Conservation (phyloP, 2,113 vertebrate genomes). For the Microtus ochrogaster region DNA sequence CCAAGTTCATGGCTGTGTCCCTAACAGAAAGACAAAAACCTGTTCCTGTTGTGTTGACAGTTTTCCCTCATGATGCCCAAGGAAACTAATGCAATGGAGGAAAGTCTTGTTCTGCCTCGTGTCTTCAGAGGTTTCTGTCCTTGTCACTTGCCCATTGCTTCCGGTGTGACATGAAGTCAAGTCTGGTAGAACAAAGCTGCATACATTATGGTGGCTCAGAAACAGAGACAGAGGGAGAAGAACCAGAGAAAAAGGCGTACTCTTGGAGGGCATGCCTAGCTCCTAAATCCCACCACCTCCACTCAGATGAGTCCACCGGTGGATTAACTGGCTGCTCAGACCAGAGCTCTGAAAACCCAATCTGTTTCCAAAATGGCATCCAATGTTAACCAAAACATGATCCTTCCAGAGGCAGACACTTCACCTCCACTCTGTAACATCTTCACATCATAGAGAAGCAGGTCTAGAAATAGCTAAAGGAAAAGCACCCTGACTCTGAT, state of each 20-base stretch:
- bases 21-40: not conserved
- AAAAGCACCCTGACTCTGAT: not conserved
- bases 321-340: too few species aligned
- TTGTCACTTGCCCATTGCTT: not conserved
- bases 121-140: not conserved
- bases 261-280: too few species aligned
- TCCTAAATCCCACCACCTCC: too few species aligned
- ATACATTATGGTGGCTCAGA: too few species aligned
- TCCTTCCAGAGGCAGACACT: too few species aligned
- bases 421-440: not conserved
- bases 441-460: not conserved
- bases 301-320: not conserved
- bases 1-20: not conserved
- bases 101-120: not conserved
- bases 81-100: too few species aligned
- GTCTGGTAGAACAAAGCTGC: too few species aligned
- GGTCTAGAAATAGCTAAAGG: not conserved
- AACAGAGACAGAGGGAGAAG: too few species aligned
- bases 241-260: not conserved
- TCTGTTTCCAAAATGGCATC: not conserved
- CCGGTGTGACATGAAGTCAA: not conserved
- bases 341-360: not conserved
- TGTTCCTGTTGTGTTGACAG: rapidly evolving
- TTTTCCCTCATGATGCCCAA: not conserved
- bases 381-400: not conserved